Evolutionary conservation across 2,113 vertebrate genomes (phyloP), one percentile per base, ranked within the genome.

Genomic region (Fukomys damarensis): DNA sequence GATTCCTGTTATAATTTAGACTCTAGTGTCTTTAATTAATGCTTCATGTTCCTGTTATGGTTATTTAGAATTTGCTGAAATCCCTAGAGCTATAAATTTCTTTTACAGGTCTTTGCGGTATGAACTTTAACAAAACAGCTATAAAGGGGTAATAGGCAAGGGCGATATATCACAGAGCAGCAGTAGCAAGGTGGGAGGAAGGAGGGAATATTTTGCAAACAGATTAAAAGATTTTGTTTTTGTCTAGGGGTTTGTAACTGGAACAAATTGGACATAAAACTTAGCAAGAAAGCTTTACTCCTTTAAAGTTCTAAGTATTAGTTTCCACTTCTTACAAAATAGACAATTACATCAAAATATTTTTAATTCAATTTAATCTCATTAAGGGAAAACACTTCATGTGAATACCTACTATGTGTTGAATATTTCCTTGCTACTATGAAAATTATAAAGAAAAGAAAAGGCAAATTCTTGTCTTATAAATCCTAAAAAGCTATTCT

Each of bases 71-170:
- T 98, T 98, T 98, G 89, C 95, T 98, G 98, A 98, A 98, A 98
- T 96, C 98, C 96, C 98, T 96, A 93, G 98, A 98, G 98, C 95
- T 92, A 97, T 98, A 98, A 98, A 98, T 98, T 98, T 98, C 92
- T 98, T 99, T 99, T 98, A 98, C 98, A 98, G 97, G 98, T 98
- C 98, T 98, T 99, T 98, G 98, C 88, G 93, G 98, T 98, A 98
- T 98, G 98, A 98, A 98, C 98, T 98, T 99, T 98, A 98, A 98
- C 98, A 98, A 98, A 99, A 98, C 98, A 98, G 97, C 98, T 98
- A 98, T 98, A 99, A 98, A 98, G 96, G 97, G 98, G 98, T 98
- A 98, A 98, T 98, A 98, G 96, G 98, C 98, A 98, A 97, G 98
- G 98, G 95, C 97, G 97, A 96, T 98, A 97, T 98, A 97, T 98